These are phyloP conservation scores for Anticlea derivata DNA, from an alignment of 2,888 invertebrate species.

Conservation along the genomic window DNA sequence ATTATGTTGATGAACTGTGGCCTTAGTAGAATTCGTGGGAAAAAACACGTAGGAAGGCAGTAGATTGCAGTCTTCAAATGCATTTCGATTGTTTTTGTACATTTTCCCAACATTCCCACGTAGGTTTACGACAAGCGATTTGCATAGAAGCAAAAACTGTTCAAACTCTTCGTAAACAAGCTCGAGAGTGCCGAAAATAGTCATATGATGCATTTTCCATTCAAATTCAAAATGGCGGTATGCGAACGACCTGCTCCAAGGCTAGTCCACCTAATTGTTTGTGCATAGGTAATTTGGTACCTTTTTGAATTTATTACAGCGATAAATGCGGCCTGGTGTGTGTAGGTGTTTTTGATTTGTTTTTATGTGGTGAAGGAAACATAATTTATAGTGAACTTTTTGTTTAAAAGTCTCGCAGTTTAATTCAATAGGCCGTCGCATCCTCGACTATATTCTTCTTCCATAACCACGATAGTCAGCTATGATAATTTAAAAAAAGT, in stretches of 20 bases:
- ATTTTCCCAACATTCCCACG: slow-evolving; percentile 1
- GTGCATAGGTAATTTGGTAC: slow-evolving; percentile 35
- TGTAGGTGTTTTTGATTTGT: slow-evolving; percentile 19
- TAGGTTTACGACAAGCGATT: slow-evolving; percentile 4
- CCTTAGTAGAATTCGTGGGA: background rate
- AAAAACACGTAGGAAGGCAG: background rate
- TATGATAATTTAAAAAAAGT: no score
- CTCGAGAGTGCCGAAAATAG: slow-evolving; percentile 16
- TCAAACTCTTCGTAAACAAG: slow-evolving; percentile 22
- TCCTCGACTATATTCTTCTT: no score
- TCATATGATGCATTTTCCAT: slow-evolving; percentile 32
- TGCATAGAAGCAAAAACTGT: slow-evolving; percentile 17
- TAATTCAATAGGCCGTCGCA: no score
- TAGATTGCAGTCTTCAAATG: background rate
- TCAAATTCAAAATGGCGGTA: slow-evolving; percentile 31
- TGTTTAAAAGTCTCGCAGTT: background rate
- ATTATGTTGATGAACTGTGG: no score
- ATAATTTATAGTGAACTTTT: slow-evolving; percentile 8
- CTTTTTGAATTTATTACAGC: slow-evolving; percentile 22
- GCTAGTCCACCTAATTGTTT: slow-evolving; percentile 37
- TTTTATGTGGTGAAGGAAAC: slow-evolving; percentile 9
- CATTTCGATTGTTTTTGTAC: background rate
- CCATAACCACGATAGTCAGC: no score
- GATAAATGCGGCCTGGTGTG: slow-evolving; percentile 11
- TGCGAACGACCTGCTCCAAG: slow-evolving; percentile 33